Percentiles rank a stretch among this genome's conserved stretches.
These are phyloP conservation scores for Eristalis intricaria DNA, from an alignment of 2,888 invertebrate species.

Conservation along the genomic window DNA sequence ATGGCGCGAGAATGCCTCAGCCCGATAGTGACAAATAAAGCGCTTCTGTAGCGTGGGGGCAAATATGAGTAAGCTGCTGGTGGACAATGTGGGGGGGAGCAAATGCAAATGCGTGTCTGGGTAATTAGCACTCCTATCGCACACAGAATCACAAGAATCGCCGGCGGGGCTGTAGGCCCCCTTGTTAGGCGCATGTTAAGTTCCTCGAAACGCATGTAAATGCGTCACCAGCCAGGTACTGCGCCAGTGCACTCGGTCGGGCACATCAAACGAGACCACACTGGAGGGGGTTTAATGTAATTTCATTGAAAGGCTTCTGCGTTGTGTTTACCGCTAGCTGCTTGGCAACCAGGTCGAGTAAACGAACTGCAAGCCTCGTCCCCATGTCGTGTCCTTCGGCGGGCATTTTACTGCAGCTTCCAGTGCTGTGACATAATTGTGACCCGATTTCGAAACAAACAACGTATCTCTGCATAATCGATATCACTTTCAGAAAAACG, in stretches of 20 bases:
- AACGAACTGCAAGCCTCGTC: constrained; percentile 17
- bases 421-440: constrained; percentile 46
- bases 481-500: constrained; percentile 37
- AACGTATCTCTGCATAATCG: constrained; percentile 55
- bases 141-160: neutral
- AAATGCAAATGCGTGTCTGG: constrained; percentile 28
- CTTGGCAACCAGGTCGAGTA: constrained; percentile 40
- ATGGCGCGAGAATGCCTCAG: constrained; percentile 28
- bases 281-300: constrained; percentile 20
- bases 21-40: constrained; percentile 57
- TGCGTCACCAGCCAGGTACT: constrained; percentile 36
- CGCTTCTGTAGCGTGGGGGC: constrained; percentile 24
- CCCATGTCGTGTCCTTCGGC: constrained; percentile 36
- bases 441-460: constrained; percentile 54
- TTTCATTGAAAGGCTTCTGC: constrained; percentile 53
- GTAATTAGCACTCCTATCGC: constrained; percentile 35
- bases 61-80: neutral
- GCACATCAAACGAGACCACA: constrained; percentile 23
- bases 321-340: no score
- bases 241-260: constrained; percentile 6
- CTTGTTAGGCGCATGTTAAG: constrained; percentile 40
- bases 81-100: constrained; percentile 21
- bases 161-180: constrained; percentile 13
- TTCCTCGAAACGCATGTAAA: constrained; percentile 43
- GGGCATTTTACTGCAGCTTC: neutral